Conservation (phyloP, 2,797 vertebrate species). For the Trachurus trachurus region DNA sequence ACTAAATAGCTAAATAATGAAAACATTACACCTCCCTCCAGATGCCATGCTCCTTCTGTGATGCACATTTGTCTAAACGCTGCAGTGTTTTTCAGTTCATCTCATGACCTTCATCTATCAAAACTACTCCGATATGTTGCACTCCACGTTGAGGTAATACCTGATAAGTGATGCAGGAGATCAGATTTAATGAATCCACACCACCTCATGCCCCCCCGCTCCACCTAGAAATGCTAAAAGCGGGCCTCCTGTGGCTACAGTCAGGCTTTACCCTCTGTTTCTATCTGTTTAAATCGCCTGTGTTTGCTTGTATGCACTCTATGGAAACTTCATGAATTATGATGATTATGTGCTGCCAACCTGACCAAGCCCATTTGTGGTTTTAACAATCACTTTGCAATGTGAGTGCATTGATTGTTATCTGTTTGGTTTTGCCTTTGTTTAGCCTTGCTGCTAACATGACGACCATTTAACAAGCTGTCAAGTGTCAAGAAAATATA, state of each 20-base stretch:
- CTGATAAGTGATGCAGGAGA: constrained; percentile 40
- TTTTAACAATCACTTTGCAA: background rate
- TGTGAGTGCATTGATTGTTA: no score
- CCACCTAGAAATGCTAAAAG: constrained; percentile 37
- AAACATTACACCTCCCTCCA: background rate
- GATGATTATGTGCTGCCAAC: background rate
- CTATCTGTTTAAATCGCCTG: background rate
- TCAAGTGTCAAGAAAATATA: no score
- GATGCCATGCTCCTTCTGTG: background rate
- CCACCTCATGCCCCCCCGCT: constrained; percentile 5
- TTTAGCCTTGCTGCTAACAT: no score
- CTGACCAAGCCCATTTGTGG: background rate
- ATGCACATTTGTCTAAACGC: constrained; percentile 16
- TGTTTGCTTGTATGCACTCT: background rate
- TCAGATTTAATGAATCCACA: constrained; percentile 39
- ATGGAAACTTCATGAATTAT: background rate
- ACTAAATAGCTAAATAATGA: background rate
- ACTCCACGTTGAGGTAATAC: background rate
- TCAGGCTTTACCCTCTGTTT: background rate
- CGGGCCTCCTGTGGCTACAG: background rate
- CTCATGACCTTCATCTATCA: constrained; percentile 34
- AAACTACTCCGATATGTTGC: background rate
- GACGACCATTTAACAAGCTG: no score
- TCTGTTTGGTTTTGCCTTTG: background rate
- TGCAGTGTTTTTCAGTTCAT: constrained; percentile 13